Base-by-base conservation (phyloP, 2,888 invertebrate species). In the Dolichopus griseipennis region DNA sequence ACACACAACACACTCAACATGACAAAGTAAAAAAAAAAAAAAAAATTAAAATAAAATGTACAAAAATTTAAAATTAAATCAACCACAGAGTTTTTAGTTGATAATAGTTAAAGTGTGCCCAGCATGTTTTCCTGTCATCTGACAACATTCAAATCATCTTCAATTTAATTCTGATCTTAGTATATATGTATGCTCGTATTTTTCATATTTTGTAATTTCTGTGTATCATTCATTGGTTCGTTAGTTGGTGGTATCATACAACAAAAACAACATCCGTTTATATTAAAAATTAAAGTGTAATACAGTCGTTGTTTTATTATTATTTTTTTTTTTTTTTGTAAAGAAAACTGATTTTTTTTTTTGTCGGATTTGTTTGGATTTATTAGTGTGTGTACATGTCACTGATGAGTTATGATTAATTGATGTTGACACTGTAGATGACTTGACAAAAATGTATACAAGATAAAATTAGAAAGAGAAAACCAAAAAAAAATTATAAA, bases 111-210 rank as follows among this genome's bases (percentile, higher is more conserved):
- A 52, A 52, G 52, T 52, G 52, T 52, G 52, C 52, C 52, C 52
- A 52, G 52, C 52, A 52, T 52, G 52, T 52, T 52, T 52, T 52
- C 52, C 52, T 52, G 52, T 52, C 52, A 52, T 52, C n/a, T 52
- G 52, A 52, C 52, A 52, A 52, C n/a, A 52, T 12, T 18, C 15
- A n/a, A 52, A 18, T 52, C 52, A 52, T 52, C 52, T 52, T 52
- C 18, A 52, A 52, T 52, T 18, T 52, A 18, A 15, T 2, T 52
- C 27, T 27, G 27, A 27, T 27, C 27, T 27, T 5, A 27, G 27
- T 27, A 27, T 27, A 27, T 27, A 4, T 27, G 27, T 27, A 27
- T 27, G n/a, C n/a, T n/a, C n/a, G n/a, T n/a, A n/a, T n/a, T n/a
- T n/a, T n/a, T n/a, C n/a, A n/a, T n/a, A n/a, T n/a, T 10, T 52